Base-by-base conservation (phyloP, 53 echinoderm and acorn worm genomes). In the Paracentrotus lividus region DNA sequence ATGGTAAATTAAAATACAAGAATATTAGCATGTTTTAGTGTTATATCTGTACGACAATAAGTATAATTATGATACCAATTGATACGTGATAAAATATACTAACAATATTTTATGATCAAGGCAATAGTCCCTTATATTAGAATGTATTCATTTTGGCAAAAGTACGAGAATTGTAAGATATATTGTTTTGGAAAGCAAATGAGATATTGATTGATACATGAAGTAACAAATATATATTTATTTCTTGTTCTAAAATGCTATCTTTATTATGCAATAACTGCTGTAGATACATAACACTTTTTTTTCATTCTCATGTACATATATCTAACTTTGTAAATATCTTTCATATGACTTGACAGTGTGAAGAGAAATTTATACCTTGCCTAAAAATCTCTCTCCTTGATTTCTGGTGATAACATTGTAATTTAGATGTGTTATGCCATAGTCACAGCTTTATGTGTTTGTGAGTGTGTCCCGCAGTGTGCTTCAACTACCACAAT, bases 321-420 rank as follows among this genome's bases (percentile, higher is more conserved):
- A 72, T 40, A 38, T 72, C 72, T 40, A 16, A 72, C 36, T 72
- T 72, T 72, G 72, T 72, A 72, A 72, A 72, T 72, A 72, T 4
- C 40, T 72, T 69, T 72, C 40, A 72, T 72, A 38, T 72, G 40
- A n/a, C n/a, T 40, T 72, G 36, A 38, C 40, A 10, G 64, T 64
- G 31, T 64, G 12, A 64, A 31, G 64, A 72, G 38, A 36, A 40
- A 72, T 38, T 20, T 40, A 40, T 72, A 18, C 36, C 72, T 72
- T 72, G 72, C 72, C 72, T 72, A 72, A 2, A n/a, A 6, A 6
- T 38, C 5, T 38, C 40, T 69, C 38, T 69, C 38, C 16, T 14
- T 38, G 36, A 72, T 21, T 72, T 38, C 38, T 38, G 36, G 40
- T 40, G 40, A 72, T 72, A 57, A 67, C 36, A n/a, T n/a, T 38